Conservation (phyloP, 2,797 vertebrate species). For the Adelosebastes latens region DNA sequence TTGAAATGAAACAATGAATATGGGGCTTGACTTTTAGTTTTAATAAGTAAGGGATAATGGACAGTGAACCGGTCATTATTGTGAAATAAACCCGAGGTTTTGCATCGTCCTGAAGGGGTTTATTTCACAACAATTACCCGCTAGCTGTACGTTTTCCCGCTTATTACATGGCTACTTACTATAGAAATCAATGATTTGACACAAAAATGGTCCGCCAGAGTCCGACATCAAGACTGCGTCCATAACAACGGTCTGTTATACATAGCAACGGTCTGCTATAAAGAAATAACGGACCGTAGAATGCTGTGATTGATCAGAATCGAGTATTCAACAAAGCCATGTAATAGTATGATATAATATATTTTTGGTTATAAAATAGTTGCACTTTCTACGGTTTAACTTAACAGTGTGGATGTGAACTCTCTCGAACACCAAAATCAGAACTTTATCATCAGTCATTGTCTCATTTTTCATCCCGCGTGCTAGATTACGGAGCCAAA, state of each 20-base stretch:
- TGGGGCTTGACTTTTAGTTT: not conserved
- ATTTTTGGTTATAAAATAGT: not conserved
- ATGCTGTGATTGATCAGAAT: too few relatives aligned
- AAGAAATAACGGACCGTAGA: fast-evolving
- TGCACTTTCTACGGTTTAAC: not conserved
- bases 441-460: not conserved
- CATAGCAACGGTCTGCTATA: not conserved
- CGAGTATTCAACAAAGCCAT: too few relatives aligned
- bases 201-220: fast-evolving
- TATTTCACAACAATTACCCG: too few relatives aligned
- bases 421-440: not conserved
- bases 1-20: not conserved
- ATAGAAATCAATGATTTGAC: fast-evolving
- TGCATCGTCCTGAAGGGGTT: too few relatives aligned
- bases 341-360: not conserved
- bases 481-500: not conserved
- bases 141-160: fast-evolving
- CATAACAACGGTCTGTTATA: not conserved
- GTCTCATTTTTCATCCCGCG: not conserved
- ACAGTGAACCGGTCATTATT: too few relatives aligned
- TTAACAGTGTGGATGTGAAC: not conserved
- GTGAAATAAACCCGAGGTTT: too few relatives aligned
- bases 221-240: fast-evolving
- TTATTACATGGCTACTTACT: too few relatives aligned
- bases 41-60: not conserved